Percentiles rank a stretch among this genome's conserved stretches.
Evolutionary conservation across 1,140 invertebrate species (phyloP).

Genomic region (Gonioctena quinquepunctata): DNA sequence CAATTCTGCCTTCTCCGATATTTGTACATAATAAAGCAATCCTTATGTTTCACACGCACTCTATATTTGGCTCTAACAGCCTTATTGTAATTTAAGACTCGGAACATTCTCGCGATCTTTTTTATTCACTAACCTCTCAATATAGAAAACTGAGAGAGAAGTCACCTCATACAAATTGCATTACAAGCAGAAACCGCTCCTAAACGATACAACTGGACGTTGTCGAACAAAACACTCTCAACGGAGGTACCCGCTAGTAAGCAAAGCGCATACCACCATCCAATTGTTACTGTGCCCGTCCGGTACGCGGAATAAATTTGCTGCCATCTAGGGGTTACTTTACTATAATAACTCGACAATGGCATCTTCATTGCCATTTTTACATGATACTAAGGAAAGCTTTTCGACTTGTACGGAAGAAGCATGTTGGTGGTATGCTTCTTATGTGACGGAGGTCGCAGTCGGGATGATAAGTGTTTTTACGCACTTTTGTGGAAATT

Average conservation of each 20-base stretch:
- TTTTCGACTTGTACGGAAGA: constrained; percentile 27
- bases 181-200: constrained; percentile 21
- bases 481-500: constrained; percentile 28
- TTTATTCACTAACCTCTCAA: constrained; percentile 30
- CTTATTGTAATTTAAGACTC: constrained; percentile 34
- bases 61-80: constrained; percentile 38
- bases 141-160: constrained; percentile 30
- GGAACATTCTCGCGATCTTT: constrained; percentile 24
- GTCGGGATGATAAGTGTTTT: constrained; percentile 23
- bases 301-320: constrained; percentile 19
- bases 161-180: constrained; percentile 39
- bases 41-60: constrained; percentile 36
- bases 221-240: background rate
- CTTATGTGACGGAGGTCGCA: constrained; percentile 36
- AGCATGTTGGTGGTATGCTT: constrained; percentile 27
- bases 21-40: constrained; percentile 36
- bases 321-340: constrained; percentile 26
- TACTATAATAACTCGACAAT: constrained; percentile 36
- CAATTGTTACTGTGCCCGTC: background rate
- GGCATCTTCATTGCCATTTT: constrained; percentile 41
- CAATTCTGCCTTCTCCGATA: background rate
- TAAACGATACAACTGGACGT: background rate
- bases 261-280: background rate
- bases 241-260: background rate
- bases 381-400: constrained; percentile 34